Base-by-base conservation (phyloP, 2,888 invertebrate species). In the Patella ulyssiponensis region DNA sequence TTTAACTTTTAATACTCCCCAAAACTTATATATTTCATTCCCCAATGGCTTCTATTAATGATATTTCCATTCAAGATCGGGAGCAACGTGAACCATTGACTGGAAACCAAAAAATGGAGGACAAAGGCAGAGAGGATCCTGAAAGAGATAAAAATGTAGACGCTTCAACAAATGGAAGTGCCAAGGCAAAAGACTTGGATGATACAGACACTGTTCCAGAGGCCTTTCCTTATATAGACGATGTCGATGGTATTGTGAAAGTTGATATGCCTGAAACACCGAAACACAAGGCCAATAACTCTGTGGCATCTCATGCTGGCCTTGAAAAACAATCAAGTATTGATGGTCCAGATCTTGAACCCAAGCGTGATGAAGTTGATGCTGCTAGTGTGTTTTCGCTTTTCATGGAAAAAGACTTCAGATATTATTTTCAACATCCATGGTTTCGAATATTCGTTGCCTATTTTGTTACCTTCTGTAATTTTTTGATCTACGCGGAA, bases 341-440 rank as follows among this genome's bases (percentile, higher is more conserved):
- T 1, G 64, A 64, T 11, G 64, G 64, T 23, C 64, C 64, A 3
- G 64, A 64, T 14, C 11, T 64, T 12, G 20, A 33, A 53, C 82
- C 82, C 14, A 86, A 82, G 4, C 83, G 85, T 74, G 89, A 89
- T 79, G 87, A 87, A 69, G 78, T 85, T 5, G 92, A 92, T 85
- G 86, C 87, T 64, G 88, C 86, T 70, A 91, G 90, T 80, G 86
- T 90, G 56, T 91, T 89, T 79, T 91, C 91, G 2, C 84, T 91
- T 7, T 90, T 90, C 80, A 92, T 92, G 91, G 90, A 91, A 77
- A 91, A 91, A 79, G 93, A 93, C 84, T 87, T 88, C 77, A 90
- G 93, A 53, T 93, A 93, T 86, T 92, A 92, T 86, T 93, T 93
- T 86, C 93, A 93, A 85, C 93, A 93, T 84, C 93, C 93, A 7